Evolutionary conservation across 64 coral and sea anemone species (phyloP), one percentile per base, ranked within the genome.

Genomic region (Porites lutea): DNA sequence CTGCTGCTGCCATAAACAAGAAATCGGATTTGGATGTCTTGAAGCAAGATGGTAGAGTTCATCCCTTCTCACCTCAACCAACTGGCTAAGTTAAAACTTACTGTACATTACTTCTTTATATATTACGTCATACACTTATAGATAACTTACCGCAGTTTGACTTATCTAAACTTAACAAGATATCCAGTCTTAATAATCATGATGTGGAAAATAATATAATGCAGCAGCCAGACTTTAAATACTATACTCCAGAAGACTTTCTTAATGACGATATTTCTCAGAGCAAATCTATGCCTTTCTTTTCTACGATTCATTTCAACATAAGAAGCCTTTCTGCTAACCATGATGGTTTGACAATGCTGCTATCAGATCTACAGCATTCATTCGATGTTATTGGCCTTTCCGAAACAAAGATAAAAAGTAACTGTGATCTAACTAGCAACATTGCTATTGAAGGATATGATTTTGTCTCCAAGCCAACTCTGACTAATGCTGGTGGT

Each of bases 281-380:
- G 43, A 52, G 71, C 55, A 51, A 52, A 55, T 13, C 65, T 87
- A 44, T 13, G 7, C 65, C 27, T 9, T 59, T 71, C 57, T 89
- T 89, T 89, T 89, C 87, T 77, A 53, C 73, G 0, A 71, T 89
- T 64, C 87, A 89, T 18, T 78, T 52, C 60, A 89, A 89, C 37
- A 77, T 89, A 49, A 65, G 87, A 89, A 89, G 72, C 12, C n/a
- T 89, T 89, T 76, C 87, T 89, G 72, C 73, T 62, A 89, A 89
- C 19, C 16, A 76, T 62, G 87, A 89, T 78, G 47, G 53, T 78
- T 51, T 89, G 54, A 77, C 49, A 3, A 60, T 5, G 52, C 43
- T 89, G 53, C 71, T 89, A 18, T 47, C 71, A 75, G 87, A 89
- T 2, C 87, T 89, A 5, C 52, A 60, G 27, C 50, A 79, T 52